phyloP scores from a whole-genome alignment of 2,888 invertebrate genomes.

The Metopia argyrocephala region DNA sequence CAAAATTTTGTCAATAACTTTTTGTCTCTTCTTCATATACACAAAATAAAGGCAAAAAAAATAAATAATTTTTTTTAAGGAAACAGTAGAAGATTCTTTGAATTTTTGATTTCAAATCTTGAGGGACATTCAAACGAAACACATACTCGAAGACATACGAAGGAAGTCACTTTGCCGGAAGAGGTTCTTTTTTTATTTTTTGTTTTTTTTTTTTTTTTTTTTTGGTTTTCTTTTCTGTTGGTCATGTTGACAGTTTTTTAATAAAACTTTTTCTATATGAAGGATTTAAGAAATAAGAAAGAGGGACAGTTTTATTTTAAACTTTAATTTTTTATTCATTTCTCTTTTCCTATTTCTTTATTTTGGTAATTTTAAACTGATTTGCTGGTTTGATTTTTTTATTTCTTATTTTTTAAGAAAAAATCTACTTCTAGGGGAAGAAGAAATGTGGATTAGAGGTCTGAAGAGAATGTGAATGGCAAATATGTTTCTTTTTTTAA shows the following conservation, averaged over 20 bases:
- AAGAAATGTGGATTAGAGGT: no score
- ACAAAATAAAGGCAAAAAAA: not conserved
- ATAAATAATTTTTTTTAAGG: not conserved
- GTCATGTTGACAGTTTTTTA: slow-evolving; percentile 63
- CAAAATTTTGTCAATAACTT: slow-evolving; percentile 49
- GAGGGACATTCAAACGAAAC: slow-evolving; percentile 29
- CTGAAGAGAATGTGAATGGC: no score
- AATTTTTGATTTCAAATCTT: slow-evolving; percentile 61
- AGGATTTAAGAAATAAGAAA: not conserved
- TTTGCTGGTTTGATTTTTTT: not conserved
- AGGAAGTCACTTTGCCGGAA: slow-evolving; percentile 44
- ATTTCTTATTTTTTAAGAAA: no score
- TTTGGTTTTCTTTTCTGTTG: no score
- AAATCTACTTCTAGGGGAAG: no score
- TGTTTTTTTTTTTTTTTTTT: not conserved
- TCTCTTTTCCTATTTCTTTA: no score
- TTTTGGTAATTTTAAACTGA: not conserved
- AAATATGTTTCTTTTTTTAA: no score
- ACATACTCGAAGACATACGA: not conserved
- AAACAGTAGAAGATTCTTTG: slow-evolving; percentile 43
- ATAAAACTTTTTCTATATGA: slow-evolving; percentile 44
- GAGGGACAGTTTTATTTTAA: not conserved
- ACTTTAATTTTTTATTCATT: not conserved
- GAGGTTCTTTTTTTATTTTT: not conserved
- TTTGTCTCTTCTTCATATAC: not conserved